Evolutionary conservation across 1,140 invertebrate genomes (phyloP), one percentile per base, ranked within the genome.

Genomic region (Drosophila sechellia): DNA sequence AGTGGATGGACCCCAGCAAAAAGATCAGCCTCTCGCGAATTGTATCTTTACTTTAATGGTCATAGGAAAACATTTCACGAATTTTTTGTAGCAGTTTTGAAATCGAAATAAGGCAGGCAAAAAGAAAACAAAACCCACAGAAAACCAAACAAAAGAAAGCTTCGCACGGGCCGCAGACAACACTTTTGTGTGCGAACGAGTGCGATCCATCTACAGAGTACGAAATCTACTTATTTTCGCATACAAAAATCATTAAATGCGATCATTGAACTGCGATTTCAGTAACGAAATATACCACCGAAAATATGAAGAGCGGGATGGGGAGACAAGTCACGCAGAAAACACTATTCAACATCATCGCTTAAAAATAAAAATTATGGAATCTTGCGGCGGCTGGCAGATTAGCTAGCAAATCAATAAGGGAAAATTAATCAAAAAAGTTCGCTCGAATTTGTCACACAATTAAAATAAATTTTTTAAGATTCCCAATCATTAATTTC

Each of bases 161-260:
- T 72, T 73, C 80, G 76, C 81, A 70, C 79, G 79, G 80, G 77
- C 74, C 56, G 49, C 65, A 76, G 75, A 79, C 79, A 77, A 73
- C 77, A 85, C 81, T 68, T 66, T 74, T 76, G 53, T 66, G 57
- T 34, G 66, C 34, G 31, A 48, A 22, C 6, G 43, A 64, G 63
- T 70, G 84, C 73, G 81, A 70, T 69, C 63, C 66, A 58, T 64
- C 81, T 57, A 61, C 43, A 20, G 50, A 86, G 79, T 83, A 89
- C 75, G 60, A 77, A 89, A 89, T 83, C 84, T 87, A 87, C 83
- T 87, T 87, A 87, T 89, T 87, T 87, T 87, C 83, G 84, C 83
- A 87, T 87, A 87, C 83, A 84, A 87, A 86, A 87, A 79, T 89
- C 83, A 87, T 87, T 87, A 87, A 89, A 87, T 68, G 83, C 83